Percentiles rank a stretch among this genome's conserved stretches.
Evolutionary conservation across 2,888 invertebrate species (phyloP).

Genomic region (Trisateles emortualis): DNA sequence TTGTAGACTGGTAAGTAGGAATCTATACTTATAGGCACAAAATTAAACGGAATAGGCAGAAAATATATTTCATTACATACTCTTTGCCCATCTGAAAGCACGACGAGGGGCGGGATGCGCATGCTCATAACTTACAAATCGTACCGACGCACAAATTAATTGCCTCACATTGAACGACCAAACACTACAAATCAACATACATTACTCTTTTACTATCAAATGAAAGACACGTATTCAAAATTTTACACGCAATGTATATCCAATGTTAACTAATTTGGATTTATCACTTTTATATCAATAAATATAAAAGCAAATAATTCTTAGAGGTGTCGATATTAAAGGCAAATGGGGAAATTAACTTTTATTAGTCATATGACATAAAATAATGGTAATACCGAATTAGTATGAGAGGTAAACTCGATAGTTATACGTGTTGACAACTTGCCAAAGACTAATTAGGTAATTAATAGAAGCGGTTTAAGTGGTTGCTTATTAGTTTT

Average conservation of each 20-base stretch:
- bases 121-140: slow-evolving; percentile 66
- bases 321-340: slow-evolving; percentile 62
- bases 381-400: slow-evolving; percentile 62
- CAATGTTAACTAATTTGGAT: slow-evolving; percentile 11
- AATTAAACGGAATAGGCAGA: not conserved
- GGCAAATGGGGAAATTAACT: slow-evolving; percentile 66
- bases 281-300: slow-evolving; percentile 30
- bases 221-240: slow-evolving; percentile 6
- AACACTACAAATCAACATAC: slow-evolving; percentile 37
- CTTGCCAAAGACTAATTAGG: slow-evolving; percentile 47
- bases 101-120: slow-evolving; percentile 61
- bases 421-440: slow-evolving; percentile 47
- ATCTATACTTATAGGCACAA: not conserved
- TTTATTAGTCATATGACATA: slow-evolving; percentile 65
- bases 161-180: slow-evolving; percentile 38
- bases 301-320: slow-evolving; percentile 64
- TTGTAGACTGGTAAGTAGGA: too few species aligned
- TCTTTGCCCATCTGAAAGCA: slow-evolving; percentile 51
- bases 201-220: slow-evolving; percentile 22
- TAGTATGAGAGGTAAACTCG: slow-evolving; percentile 53
- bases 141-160: slow-evolving; percentile 58
- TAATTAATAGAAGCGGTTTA: slow-evolving; percentile 28
- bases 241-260: slow-evolving; percentile 31
- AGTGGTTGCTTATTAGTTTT: slow-evolving; percentile 7
- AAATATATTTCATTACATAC: slow-evolving; percentile 10